phyloP scores from a whole-genome alignment of 1,140 invertebrate species.

The Drosophila simulans region DNA sequence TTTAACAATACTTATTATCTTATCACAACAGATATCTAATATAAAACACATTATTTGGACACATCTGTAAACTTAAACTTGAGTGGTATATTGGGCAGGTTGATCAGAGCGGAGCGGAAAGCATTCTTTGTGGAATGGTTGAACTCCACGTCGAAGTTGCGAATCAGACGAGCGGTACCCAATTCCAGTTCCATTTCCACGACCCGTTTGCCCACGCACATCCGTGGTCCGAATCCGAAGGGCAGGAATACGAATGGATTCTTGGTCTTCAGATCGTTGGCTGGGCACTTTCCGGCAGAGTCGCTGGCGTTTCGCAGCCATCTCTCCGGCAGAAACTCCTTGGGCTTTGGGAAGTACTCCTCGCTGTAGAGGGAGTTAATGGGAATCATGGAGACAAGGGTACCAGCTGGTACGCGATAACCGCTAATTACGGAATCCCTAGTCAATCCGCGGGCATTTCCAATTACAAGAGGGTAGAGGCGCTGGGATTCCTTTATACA shows the following conservation, averaged over 20 bases:
- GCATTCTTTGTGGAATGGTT: constrained; percentile 67
- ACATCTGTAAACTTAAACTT: constrained; percentile 79
- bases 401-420: constrained; percentile 87
- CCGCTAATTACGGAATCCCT: constrained; percentile 86
- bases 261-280: constrained; percentile 64
- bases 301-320: constrained; percentile 85
- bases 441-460: constrained; percentile 84
- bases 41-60: constrained; percentile 12
- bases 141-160: constrained; percentile 86
- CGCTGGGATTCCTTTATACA: constrained; percentile 88
- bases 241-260: constrained; percentile 86
- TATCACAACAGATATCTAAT: background rate
- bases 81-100: constrained; percentile 74
- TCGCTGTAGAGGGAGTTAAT: constrained; percentile 72
- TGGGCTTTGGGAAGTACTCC: constrained; percentile 85
- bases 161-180: constrained; percentile 86
- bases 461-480: constrained; percentile 85
- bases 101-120: constrained; percentile 55
- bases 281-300: constrained; percentile 38
- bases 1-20: background rate
- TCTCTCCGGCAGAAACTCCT: constrained; percentile 86
- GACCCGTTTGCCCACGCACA: constrained; percentile 87
- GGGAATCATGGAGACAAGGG: constrained; percentile 82
- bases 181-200: constrained; percentile 90
- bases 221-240: constrained; percentile 87